Base-by-base conservation (phyloP, 2,888 invertebrate species). In the Sycophila texana region DNA sequence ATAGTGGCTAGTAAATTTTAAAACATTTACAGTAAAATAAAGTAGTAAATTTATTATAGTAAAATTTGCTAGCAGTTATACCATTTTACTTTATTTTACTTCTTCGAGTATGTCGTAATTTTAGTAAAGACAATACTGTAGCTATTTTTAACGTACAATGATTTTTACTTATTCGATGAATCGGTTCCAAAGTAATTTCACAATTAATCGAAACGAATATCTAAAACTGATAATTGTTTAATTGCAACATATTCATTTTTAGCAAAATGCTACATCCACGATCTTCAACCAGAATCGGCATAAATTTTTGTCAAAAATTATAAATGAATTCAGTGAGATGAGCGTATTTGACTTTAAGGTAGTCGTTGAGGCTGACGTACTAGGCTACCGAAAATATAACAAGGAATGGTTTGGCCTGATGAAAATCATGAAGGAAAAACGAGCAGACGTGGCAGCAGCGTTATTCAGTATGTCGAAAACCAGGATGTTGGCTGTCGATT, bases 391-490 rank as follows among this genome's bases (percentile, higher is more conserved):
- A 30, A 61, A 61, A 1, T 0, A n/a, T 12, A 53, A 18, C 2
- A 73, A 61, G 2, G 16, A 73, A 16, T 63, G 63, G 73, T n/a
- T 0, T 0, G 73, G 73, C 18, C 5, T 73, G 0, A 73, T 73
- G 20, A 53, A 20, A n/a, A 4, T 4, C 12, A 14, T 73, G 47
- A 4, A 30, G 7, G 51, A 61, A 18, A 63, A 63, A 14, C 12
- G 53, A 30, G 51, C 47, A 1, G 73, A 73, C 30, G 30, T 73
- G 12, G 61, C 20, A 4, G 13, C 30, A 14, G 63, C 26, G 2
- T 30, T 73, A 14, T 53, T 63, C 16, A 63, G 26, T n/a, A 63
- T 73, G 39, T 53, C 61, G 5, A n/a, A 26, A 0, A 1, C 30
- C 4, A 63, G 63, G 53, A 13, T 73, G 20, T 13, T 30, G 14